Evolutionary conservation across 2,888 invertebrate species (phyloP).

Genomic region (Melieria crassipennis): DNA sequence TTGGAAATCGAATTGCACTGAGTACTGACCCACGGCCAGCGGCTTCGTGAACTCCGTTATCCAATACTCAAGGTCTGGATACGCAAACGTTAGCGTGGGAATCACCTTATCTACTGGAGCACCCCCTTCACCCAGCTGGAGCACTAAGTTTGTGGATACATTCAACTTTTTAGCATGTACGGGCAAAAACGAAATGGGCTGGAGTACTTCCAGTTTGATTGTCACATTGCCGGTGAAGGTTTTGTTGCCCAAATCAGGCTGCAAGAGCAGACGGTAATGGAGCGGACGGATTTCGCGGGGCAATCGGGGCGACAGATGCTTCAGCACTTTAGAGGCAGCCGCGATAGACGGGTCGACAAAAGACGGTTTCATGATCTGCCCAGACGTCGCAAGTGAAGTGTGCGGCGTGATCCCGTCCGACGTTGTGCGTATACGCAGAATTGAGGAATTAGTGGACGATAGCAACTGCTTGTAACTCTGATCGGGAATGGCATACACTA

Average conservation of each 20-base stretch:
- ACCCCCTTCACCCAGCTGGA: conserved; percentile 51
- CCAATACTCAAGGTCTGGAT: conserved; percentile 62
- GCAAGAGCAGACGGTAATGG: conserved; percentile 73
- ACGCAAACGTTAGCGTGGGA: conserved; percentile 55
- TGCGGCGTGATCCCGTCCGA: conserved; percentile 1
- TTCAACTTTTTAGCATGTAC: conserved; percentile 68
- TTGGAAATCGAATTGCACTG: conserved; percentile 71
- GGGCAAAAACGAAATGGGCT: conserved; percentile 65
- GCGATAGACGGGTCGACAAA: conserved; percentile 49
- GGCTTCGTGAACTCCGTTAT: conserved; percentile 62
- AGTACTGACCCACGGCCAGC: conserved; percentile 65
- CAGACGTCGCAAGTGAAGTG: conserved; percentile 22
- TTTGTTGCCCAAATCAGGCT: conserved; percentile 72
- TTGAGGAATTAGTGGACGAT: conserved; percentile 44
- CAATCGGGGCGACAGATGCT: conserved; percentile 68
- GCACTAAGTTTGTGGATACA: conserved; percentile 66
- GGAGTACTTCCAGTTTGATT: conserved; percentile 67
- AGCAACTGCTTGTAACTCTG: conserved; percentile 13
- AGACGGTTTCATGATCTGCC: conserved; percentile 25
- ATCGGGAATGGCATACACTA: conserved; percentile 20
- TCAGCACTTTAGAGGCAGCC: conserved; percentile 58
- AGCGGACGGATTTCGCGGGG: conserved; percentile 71
- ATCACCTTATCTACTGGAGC: conserved; percentile 45
- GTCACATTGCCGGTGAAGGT: conserved; percentile 71
- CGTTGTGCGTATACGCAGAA: conserved; percentile 38